Percentiles rank a stretch among this genome's conserved stretches.
These are phyloP conservation scores for Stylophora pistillata DNA, from an alignment of 64 coral and sea anemone species.

Conservation along the genomic window DNA sequence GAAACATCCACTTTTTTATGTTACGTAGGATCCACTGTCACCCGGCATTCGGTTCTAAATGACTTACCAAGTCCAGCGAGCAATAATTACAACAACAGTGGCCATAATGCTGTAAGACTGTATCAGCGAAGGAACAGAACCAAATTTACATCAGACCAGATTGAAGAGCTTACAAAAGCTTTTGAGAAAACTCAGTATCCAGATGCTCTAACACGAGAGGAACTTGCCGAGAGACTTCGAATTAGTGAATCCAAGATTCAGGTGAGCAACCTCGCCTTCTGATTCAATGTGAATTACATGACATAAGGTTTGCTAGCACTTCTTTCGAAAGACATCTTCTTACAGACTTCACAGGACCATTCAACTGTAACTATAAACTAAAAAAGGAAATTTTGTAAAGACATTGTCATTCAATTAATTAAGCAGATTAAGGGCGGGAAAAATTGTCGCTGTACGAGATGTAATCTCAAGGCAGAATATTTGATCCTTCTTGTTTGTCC, in stretches of 20 bases:
- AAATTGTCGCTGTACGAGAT: background rate
- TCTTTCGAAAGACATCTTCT: too few relatives aligned
- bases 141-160: slow-evolving; percentile 84
- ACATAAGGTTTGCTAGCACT: too few relatives aligned
- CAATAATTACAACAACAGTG: background rate
- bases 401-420: too few relatives aligned
- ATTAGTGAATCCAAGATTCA: slow-evolving; percentile 95
- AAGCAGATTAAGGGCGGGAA: too few relatives aligned
- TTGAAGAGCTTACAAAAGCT: slow-evolving; percentile 85
- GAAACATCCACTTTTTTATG: background rate
- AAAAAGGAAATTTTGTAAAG: too few relatives aligned
- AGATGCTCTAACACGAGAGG: slow-evolving; percentile 87
- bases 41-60: background rate
- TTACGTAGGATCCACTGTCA: slow-evolving; percentile 3
- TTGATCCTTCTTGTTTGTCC: background rate
- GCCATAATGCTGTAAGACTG: slow-evolving; percentile 1
- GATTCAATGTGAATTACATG: too few relatives aligned
- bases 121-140: slow-evolving; percentile 90
- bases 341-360: too few relatives aligned
- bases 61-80: slow-evolving; percentile 7
- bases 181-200: slow-evolving; percentile 87
- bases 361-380: too few relatives aligned
- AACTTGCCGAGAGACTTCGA: slow-evolving; percentile 76
- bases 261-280: slow-evolving; percentile 24
- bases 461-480: background rate